Conservation (phyloP, 2,888 invertebrate species). For the Sarcophaga caerulescens region DNA sequence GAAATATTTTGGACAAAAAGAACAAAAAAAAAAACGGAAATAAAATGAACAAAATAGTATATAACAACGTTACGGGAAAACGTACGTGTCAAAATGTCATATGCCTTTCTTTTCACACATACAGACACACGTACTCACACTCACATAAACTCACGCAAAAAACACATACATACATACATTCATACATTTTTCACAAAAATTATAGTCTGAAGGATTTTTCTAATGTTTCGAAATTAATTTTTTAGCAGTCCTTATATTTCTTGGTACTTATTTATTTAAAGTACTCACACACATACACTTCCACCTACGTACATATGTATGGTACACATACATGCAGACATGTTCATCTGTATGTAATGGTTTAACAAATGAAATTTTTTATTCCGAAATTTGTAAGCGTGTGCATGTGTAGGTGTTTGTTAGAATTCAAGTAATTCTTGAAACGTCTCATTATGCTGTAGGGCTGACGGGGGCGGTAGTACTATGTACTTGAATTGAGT, state of each 20-base stretch:
- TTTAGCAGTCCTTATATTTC: constrained; percentile 11
- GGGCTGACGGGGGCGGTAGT: background rate
- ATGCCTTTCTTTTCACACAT: background rate
- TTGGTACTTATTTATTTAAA: background rate
- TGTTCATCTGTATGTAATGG: background rate
- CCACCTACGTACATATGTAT: background rate
- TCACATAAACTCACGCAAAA: background rate
- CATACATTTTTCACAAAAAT: background rate
- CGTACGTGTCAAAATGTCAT: constrained; percentile 58
- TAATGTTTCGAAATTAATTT: constrained; percentile 44
- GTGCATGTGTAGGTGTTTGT: background rate
- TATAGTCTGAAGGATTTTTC: constrained; percentile 8
- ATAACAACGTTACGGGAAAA: constrained; percentile 28
- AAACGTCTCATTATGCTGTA: background rate
- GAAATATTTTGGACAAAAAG: background rate
- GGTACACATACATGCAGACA: background rate
- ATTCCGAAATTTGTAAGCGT: background rate
- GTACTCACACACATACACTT: background rate
- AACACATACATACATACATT: background rate
- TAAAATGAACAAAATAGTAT: background rate
- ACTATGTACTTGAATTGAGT: background rate
- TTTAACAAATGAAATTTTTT: background rate
- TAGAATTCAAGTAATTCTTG: constrained; percentile 16
- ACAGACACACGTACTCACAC: background rate
- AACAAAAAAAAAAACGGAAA: constrained; percentile 3